Conservation (phyloP, 2,888 invertebrate species). For the Punctoribates punctum region DNA sequence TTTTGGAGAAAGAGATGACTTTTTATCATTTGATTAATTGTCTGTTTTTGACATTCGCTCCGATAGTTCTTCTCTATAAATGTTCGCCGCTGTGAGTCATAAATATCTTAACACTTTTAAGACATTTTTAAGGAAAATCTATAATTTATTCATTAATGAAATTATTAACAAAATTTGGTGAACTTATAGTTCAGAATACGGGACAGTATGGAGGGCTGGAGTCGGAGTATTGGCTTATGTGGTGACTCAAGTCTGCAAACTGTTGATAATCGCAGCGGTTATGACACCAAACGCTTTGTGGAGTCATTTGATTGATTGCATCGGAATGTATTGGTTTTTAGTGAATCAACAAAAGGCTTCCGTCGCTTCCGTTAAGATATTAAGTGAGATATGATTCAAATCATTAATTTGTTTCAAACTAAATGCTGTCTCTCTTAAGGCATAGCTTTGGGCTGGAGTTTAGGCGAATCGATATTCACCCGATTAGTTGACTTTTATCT, state of each 20-base stretch:
- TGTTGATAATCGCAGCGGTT: conserved; percentile 42
- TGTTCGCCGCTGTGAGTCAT: conserved; percentile 43
- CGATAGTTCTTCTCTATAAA: conserved; percentile 42
- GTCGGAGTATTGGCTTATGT: conserved; percentile 40
- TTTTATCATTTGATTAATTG: conserved; percentile 45
- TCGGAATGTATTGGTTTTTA: conserved; percentile 43
- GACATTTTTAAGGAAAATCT: too few relatives aligned
- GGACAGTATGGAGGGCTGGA: conserved; percentile 37
- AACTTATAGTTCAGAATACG: conserved; percentile 41
- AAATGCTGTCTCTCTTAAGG: conserved; percentile 31
- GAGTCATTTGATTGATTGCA: conserved; percentile 41
- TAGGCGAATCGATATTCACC: conserved; percentile 43
- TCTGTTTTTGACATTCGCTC: conserved; percentile 42
- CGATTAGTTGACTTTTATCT: conserved; percentile 43
- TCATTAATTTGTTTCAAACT: background rate
- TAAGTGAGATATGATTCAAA: conserved; percentile 30
- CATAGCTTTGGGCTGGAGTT: conserved; percentile 44
- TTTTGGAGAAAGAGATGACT: conserved; percentile 50
- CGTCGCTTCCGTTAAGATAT: conserved; percentile 43
- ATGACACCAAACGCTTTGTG: conserved; percentile 35
- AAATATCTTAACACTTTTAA: background rate
- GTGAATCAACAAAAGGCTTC: conserved; percentile 43
- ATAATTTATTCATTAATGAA: background rate
- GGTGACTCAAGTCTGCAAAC: conserved; percentile 42
- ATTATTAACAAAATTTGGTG: background rate